A percentile compares a stretch with the other conserved stretches of the same genome.
Conservation (phyloP, 2,797 vertebrate genomes). For the Anomalospiza imberbis region DNA sequence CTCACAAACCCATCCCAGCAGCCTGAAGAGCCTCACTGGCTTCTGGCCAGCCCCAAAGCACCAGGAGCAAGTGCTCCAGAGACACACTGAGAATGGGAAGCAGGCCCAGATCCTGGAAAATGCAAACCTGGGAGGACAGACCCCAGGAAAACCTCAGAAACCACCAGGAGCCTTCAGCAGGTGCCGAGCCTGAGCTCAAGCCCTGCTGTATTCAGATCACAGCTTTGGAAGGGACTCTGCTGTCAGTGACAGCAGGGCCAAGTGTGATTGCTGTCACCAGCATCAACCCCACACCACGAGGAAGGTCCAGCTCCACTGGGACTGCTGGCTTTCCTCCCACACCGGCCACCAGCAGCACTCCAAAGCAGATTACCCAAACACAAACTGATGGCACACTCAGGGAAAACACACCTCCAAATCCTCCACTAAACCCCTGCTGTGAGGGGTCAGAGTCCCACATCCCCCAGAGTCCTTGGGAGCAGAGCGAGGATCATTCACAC, state of each 20-base stretch:
- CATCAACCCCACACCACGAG: rapidly evolving
- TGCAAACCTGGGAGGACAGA: not conserved
- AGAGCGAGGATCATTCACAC: not conserved
- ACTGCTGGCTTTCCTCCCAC: not conserved
- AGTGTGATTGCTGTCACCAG: not conserved
- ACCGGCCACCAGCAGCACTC: not conserved
- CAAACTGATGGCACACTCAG: not conserved
- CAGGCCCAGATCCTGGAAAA: not conserved
- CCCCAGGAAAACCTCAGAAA: rapidly evolving
- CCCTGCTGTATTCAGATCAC: not conserved
- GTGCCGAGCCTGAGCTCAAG: not conserved
- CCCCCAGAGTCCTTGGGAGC: not conserved
- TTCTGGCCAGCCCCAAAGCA: not conserved
- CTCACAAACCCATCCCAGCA: not conserved
- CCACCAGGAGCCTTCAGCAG: not conserved
- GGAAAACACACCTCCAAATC: not conserved
- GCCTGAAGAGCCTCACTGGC: not conserved
- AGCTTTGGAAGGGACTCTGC: not conserved
- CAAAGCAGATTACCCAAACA: not conserved
- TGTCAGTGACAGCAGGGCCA: not conserved
- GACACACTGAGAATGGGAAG: not conserved
- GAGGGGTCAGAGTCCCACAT: not conserved
- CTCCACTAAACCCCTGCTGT: rapidly evolving
- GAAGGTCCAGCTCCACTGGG: not conserved
- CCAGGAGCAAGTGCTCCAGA: not conserved